Percentiles rank a stretch among this genome's conserved stretches.
Evolutionary conservation across 2,113 vertebrate species (phyloP).

Genomic region (Microcebus murinus): DNA sequence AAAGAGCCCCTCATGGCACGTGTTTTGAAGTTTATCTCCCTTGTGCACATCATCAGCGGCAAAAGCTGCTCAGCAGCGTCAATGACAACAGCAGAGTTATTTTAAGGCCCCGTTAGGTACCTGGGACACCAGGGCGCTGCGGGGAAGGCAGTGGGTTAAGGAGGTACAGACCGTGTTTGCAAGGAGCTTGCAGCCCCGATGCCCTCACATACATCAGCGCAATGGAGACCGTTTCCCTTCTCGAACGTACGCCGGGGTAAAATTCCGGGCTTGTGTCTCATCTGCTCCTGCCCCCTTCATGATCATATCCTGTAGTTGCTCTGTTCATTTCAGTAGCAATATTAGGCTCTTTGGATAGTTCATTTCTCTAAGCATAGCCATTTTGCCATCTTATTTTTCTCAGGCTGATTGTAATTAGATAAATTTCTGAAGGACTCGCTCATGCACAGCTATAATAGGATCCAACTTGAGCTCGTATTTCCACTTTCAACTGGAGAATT

Average conservation of each 20-base stretch:
- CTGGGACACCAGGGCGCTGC: fast-evolving
- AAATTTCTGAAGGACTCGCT: background rate
- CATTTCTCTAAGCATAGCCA: background rate
- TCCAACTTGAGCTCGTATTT: background rate
- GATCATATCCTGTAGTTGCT: fast-evolving
- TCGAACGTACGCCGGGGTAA: fast-evolving
- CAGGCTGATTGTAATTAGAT: background rate
- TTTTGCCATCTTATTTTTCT: background rate
- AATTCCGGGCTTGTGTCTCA: background rate
- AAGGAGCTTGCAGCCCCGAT: fast-evolving
- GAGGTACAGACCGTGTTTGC: fast-evolving
- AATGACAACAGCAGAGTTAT: background rate
- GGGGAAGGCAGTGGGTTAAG: too few relatives aligned
- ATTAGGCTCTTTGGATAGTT: background rate
- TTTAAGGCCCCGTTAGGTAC: fast-evolving
- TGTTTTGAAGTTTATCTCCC: background rate
- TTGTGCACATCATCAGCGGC: background rate
- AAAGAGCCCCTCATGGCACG: background rate
- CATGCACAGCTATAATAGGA: background rate
- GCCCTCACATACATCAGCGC: fast-evolving
- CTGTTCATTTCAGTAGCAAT: background rate
- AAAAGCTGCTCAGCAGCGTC: background rate
- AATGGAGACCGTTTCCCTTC: fast-evolving
- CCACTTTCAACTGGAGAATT: background rate
- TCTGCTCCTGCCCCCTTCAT: background rate